Base-by-base conservation (phyloP, 2,113 vertebrate species). In the Turnix velox region DNA sequence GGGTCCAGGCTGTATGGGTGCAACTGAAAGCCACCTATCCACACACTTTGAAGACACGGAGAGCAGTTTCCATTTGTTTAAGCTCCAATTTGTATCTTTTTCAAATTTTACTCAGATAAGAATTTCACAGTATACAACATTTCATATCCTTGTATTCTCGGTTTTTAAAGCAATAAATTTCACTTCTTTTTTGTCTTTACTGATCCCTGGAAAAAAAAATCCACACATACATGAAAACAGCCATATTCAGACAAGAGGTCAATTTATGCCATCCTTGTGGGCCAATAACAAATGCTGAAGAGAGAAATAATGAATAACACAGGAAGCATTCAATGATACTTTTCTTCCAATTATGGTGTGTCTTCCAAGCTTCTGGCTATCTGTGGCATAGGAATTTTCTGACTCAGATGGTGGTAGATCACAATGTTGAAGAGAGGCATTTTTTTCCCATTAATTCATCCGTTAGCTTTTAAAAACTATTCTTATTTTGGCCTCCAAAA, bases 361-460 rank as follows among this genome's bases (percentile, higher is more conserved):
- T 61, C 37, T 45, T 90, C 42, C 88, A 61, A 54, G 40, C 33
- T 57, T 40, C 79, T 80, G 67, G 63, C 55, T 52, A 69, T 69
- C 28, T 58, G 42, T 83, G 79, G 62, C 54, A 80, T 30, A 93
- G 75, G 88, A 90, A 94, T 94, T 90, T 93, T 92, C 91, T 95
- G 88, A 90, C 75, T 94, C 79, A 83, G 61, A 87, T 75, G 13
- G 45, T 43, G 33, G 62, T 16, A 85, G 54, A 90, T 85, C 31
- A 33, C 43, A 55, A 48, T 8, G 40, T 66, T 91, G 52, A 72
- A 83, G 20, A 10, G 20, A 37, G 48, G 12, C 52, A 5, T 45
- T 80, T 87, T 52, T 85, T 87, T 10, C 49, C 40, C 28, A 52
- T 18, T 85, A 66, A 79, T 85, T 94, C 40, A 65, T 78, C 62